phyloP scores from a whole-genome alignment of 1,140 invertebrate genomes.

The Danaus melanippus region DNA sequence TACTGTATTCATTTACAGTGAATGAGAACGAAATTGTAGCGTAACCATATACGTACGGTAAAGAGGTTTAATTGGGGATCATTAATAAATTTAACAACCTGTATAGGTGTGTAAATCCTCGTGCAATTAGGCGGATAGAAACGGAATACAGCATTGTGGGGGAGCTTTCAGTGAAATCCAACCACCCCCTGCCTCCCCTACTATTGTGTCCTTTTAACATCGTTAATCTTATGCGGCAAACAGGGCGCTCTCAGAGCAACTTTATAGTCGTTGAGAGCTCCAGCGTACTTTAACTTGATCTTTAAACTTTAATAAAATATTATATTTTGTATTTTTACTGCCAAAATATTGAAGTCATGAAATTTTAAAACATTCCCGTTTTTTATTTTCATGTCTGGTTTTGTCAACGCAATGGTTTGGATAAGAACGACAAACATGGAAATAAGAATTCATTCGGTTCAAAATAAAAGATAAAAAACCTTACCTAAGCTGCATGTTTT shows the following conservation, averaged over 20 bases:
- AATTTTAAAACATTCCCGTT: not conserved
- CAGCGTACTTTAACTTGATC: not conserved
- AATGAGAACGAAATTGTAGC: slow-evolving; percentile 26
- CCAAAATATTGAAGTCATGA: slow-evolving; percentile 11
- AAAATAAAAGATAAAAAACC: slow-evolving; percentile 10
- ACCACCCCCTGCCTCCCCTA: slow-evolving; percentile 21
- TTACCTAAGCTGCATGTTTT: slow-evolving; percentile 16
- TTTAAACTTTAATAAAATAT: slow-evolving; percentile 3
- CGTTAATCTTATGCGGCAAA: slow-evolving; percentile 64
- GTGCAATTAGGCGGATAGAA: slow-evolving; percentile 47
- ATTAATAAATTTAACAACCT: slow-evolving; percentile 41
- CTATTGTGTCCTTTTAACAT: slow-evolving; percentile 40
- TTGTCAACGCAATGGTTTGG: not conserved
- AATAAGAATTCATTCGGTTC: no score
- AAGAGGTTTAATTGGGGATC: slow-evolving; percentile 33
- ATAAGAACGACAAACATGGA: no score
- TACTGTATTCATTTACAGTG: not conserved
- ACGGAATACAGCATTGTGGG: slow-evolving; percentile 24
- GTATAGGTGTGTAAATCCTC: slow-evolving; percentile 36
- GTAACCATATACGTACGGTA: slow-evolving; percentile 26
- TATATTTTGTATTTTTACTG: slow-evolving; percentile 1
- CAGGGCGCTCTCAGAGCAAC: slow-evolving; percentile 38
- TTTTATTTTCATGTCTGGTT: slow-evolving; percentile 4
- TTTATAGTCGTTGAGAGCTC: slow-evolving; percentile 28
- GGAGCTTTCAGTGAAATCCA: slow-evolving; percentile 33